Evolutionary conservation across 2,888 invertebrate genomes (phyloP).

Genomic region (Chymomyza caudatula): DNA sequence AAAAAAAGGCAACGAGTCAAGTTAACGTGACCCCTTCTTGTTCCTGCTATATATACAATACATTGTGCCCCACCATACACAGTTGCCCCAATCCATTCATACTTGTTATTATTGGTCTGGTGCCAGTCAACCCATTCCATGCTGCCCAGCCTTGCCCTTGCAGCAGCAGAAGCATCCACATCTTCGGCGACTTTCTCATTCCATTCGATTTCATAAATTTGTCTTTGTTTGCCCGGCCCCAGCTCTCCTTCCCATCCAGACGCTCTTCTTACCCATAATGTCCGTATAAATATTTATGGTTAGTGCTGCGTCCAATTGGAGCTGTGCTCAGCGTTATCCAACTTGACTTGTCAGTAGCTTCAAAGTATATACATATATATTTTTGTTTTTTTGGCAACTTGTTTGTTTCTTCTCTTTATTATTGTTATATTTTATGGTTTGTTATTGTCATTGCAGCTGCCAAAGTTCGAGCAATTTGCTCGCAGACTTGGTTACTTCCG

Average conservation of each 20-base stretch:
- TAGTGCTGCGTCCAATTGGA: slow-evolving; percentile 20
- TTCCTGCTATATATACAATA: neutral
- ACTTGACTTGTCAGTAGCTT: neutral
- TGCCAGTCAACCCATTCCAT: neutral
- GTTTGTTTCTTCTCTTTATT: neutral
- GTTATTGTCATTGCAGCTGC: neutral
- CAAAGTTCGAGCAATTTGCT: neutral
- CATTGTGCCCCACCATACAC: slow-evolving; percentile 2
- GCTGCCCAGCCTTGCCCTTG: neutral
- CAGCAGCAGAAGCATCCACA: slow-evolving; percentile 1
- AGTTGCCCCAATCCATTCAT: slow-evolving; percentile 19
- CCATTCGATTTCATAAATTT: slow-evolving; percentile 35
- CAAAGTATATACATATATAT: no score
- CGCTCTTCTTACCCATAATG: neutral
- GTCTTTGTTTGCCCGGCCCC: slow-evolving; percentile 25
- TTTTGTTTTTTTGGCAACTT: no score
- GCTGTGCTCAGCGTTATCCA: neutral
- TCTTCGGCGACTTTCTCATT: slow-evolving; percentile 38
- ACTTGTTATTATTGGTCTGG: slow-evolving; percentile 67
- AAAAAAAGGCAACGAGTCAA: neutral
- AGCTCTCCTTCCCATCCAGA: neutral
- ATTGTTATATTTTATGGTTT: neutral
- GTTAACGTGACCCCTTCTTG: slow-evolving; percentile 20
- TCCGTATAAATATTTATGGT: slow-evolving; percentile 62
- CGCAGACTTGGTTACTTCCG: neutral